Percentiles rank a stretch among this genome's conserved stretches.
Conservation (phyloP, 2,888 invertebrate genomes). For the Blastobasis adustella region DNA sequence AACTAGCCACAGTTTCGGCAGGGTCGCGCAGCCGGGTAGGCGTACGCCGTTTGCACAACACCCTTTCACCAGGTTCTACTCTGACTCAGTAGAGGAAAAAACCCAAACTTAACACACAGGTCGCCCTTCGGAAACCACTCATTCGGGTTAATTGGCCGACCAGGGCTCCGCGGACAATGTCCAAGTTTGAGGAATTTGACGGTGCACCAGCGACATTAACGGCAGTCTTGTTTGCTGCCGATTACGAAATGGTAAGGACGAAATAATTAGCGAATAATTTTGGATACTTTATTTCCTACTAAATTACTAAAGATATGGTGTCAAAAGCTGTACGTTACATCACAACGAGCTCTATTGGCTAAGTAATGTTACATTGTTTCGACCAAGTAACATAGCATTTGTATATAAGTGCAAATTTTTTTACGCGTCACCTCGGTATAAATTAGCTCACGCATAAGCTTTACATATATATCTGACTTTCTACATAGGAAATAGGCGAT, state of each 20-base stretch:
- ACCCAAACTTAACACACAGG: slow-evolving; percentile 8
- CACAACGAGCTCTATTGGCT: too few relatives aligned
- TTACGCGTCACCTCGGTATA: too few relatives aligned
- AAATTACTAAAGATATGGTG: too few relatives aligned
- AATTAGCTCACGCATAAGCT: neutral
- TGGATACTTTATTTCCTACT: too few relatives aligned
- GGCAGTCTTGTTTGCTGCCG: too few relatives aligned
- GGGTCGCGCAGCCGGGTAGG: neutral
- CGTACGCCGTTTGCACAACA: slow-evolving; percentile 9
- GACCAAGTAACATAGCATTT: neutral
- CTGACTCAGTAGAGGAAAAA: slow-evolving; percentile 10
- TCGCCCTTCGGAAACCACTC: slow-evolving; percentile 5
- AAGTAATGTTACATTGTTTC: neutral
- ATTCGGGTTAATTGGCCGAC: slow-evolving; percentile 4
- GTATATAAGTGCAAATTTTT: neutral
- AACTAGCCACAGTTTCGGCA: too few relatives aligned
- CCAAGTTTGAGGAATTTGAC: too few relatives aligned
- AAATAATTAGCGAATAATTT: too few relatives aligned
- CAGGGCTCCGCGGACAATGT: too few relatives aligned
- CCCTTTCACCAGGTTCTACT: slow-evolving; percentile 7
- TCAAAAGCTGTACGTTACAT: too few relatives aligned
- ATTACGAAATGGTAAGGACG: too few relatives aligned
- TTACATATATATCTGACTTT: neutral
- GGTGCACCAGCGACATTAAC: too few relatives aligned
- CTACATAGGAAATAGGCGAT: neutral